Conservation (phyloP, 2,113 vertebrate species). For the Speoplatyrhinus poulsoni region DNA sequence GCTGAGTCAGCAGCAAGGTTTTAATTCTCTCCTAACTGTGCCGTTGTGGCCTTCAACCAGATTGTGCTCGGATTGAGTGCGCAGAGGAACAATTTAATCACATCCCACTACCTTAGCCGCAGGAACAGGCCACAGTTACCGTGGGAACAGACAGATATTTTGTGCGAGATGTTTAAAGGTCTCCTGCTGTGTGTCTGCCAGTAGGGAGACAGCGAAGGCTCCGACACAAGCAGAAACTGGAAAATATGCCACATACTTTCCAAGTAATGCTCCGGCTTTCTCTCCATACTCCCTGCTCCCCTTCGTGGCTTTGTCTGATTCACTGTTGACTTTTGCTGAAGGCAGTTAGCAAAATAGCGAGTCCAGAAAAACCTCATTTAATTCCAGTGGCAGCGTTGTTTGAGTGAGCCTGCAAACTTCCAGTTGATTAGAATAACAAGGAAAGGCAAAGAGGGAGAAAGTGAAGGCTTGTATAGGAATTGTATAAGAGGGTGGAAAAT, state of each 20-base stretch:
- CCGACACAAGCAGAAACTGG: slow-evolving; percentile 63
- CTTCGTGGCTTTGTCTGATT: slow-evolving; percentile 50
- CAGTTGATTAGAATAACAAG: slow-evolving; percentile 24
- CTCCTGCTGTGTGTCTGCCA: slow-evolving; percentile 65
- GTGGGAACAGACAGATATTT: slow-evolving; percentile 63
- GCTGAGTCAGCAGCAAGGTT: background rate
- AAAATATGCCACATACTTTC: slow-evolving; percentile 76
- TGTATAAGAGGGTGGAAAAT: background rate
- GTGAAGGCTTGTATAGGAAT: background rate
- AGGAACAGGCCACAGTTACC: slow-evolving; percentile 44
- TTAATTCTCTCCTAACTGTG: slow-evolving; percentile 1
- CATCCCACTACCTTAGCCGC: background rate
- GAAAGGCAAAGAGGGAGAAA: background rate
- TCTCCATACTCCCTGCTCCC: slow-evolving; percentile 9
- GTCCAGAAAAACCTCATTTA: slow-evolving; percentile 24
- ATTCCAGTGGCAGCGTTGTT: slow-evolving; percentile 43
- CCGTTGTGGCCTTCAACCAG: background rate
- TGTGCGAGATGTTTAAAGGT: slow-evolving; percentile 55
- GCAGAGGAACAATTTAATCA: slow-evolving; percentile 15
- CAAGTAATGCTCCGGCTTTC: slow-evolving; percentile 63
- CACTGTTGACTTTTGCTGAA: slow-evolving; percentile 50
- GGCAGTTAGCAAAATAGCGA: slow-evolving; percentile 36
- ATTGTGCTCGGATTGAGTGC: background rate
- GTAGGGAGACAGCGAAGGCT: slow-evolving; percentile 59
- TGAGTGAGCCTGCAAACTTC: slow-evolving; percentile 31